Base-by-base conservation (phyloP, 1,140 invertebrate species). In the Anastrepha obliqua region DNA sequence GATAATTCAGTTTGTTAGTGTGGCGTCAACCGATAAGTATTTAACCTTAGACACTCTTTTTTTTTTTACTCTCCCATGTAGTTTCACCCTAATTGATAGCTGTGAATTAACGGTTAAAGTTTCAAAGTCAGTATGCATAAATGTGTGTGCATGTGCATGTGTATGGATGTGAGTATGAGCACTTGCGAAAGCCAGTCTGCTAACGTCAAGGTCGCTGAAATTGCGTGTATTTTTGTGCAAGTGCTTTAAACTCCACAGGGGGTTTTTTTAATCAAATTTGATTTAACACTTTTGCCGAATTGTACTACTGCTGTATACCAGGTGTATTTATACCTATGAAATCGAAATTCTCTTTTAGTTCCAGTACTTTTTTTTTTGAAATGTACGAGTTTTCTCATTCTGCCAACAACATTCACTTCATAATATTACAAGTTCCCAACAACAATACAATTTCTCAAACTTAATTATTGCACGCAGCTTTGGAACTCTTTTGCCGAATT, bases 1-100 rank as follows among this genome's bases (percentile, higher is more conserved):
- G 74, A 51, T 81, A 81, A 81, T 81, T 81, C 47, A 55, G 47
- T 74, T 74, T 81, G 47, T 81, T 81, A 81, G 74, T 81, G 74
- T 81, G 74, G 74, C 74, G 74, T 81, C 74, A 81, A 11, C 17
- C 47, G 74, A 55, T 81, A 81, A 81, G n/a, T 81, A 81, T 81
- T 55, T 81, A 47, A 47, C 74, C 74, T 81, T 81, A 81, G 74
- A 13, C 74, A 51, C 74, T 47, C 44, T 17, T n/a, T 81, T 58
- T 58, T 67, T 7, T 8, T 81, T 51, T 58, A 55, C 17, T 62
- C 60, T 62, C 11, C 17, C 1, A 62, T 17, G 17, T 55, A 20
- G 74, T 20, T 13, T 20, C n/a, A 55, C 55, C 47, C 55, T 81
- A 81, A 81, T 81, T 81, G 74, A 81, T 81, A 81, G 74, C 74